Conservation (phyloP, 2,113 vertebrate species). For the Phaethornis superciliosus region DNA sequence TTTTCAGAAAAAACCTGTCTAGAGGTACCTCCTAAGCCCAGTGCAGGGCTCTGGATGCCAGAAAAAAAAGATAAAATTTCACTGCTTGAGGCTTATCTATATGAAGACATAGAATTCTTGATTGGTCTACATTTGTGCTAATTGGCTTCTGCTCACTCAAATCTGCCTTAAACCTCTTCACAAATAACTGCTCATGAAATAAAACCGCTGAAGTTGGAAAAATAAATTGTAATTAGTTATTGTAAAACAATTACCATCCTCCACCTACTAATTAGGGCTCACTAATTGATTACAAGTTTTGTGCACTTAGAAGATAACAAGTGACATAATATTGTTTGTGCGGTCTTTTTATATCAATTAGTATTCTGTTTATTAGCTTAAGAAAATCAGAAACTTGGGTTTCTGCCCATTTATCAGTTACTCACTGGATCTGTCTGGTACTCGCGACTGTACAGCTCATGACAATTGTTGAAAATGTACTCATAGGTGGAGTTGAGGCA, state of each 20-base stretch:
- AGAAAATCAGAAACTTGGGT: neutral
- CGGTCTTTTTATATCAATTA: slow-evolving; percentile 17
- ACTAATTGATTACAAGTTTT: slow-evolving; percentile 27
- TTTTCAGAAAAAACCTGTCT: neutral
- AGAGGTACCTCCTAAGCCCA: neutral
- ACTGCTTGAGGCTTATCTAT: neutral
- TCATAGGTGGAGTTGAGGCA: slow-evolving; percentile 98
- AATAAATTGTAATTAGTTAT: neutral
- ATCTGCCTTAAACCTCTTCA: neutral
- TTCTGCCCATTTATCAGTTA: slow-evolving; percentile 15
- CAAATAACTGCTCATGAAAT: neutral
- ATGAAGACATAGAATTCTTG: neutral
- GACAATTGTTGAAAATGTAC: slow-evolving; percentile 98
- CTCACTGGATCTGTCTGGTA: slow-evolving; percentile 90
- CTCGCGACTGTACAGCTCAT: slow-evolving; percentile 92
- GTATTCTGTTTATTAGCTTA: neutral
- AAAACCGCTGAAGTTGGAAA: neutral
- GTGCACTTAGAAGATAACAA: neutral
- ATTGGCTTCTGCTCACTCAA: neutral
- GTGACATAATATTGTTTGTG: neutral
- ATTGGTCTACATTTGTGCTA: neutral
- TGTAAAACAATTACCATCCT: neutral
- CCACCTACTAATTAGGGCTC: neutral
- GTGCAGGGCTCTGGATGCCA: neutral
- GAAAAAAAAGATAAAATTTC: neutral